A percentile compares a stretch with the other conserved stretches of the same genome.
Conservation (phyloP, 2,888 invertebrate genomes). For the Reticulitermes lucifugus region DNA sequence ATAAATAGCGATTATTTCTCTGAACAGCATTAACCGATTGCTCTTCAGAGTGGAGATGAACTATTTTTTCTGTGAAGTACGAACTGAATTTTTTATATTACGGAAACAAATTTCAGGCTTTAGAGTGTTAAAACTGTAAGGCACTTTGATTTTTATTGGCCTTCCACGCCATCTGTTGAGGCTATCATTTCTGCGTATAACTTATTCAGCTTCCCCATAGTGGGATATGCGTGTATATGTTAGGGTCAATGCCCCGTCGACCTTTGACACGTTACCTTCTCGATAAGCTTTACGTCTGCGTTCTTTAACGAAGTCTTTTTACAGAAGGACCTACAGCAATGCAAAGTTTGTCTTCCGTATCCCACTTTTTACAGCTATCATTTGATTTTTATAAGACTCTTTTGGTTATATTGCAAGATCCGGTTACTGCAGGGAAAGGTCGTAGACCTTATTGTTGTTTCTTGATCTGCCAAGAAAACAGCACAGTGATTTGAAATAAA, state of each 20-base stretch:
- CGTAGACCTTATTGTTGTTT: not conserved
- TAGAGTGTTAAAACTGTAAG: no score
- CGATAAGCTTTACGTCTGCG: no score
- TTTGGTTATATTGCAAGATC: not conserved
- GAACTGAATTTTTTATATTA: no score
- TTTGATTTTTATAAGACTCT: not conserved
- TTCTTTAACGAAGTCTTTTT: not conserved
- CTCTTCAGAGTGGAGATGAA: no score
- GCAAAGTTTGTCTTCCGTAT: not conserved
- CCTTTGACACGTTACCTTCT: not conserved
- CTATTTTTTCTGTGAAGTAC: no score
- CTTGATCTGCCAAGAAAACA: not conserved
- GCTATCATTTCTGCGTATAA: not conserved
- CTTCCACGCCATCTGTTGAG: not conserved
- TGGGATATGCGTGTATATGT: no score
- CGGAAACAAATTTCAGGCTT: no score
- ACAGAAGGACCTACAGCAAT: not conserved
- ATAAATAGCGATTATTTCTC: no score
- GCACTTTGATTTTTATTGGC: no score
- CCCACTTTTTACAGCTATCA: not conserved
- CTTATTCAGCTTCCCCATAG: no score
- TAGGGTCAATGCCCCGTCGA: not conserved
- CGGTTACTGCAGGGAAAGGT: not conserved
- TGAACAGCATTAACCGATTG: no score
- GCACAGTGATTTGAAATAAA: not conserved